phyloP scores from a whole-genome alignment of 2,888 invertebrate species.

The Apotomis capreana region DNA sequence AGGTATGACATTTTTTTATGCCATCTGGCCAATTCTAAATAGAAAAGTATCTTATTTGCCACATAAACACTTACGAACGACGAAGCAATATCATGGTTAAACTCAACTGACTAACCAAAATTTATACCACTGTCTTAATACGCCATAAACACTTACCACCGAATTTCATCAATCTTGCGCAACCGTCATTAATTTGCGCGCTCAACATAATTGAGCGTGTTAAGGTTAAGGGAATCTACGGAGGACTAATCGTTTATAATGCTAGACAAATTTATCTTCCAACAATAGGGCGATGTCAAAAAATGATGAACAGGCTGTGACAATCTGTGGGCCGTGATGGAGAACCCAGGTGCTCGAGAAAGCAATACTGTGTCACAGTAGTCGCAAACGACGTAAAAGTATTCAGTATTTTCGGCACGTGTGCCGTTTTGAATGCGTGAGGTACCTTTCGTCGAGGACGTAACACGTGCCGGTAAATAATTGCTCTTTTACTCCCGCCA shows the following conservation, averaged over 20 bases:
- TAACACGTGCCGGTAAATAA: constrained; percentile 2
- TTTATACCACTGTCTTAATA: constrained; percentile 2
- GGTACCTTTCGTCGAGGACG: not conserved
- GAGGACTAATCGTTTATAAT: constrained; percentile 26
- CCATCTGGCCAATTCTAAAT: too few relatives aligned
- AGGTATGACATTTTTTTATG: too few relatives aligned
- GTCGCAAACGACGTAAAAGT: not conserved
- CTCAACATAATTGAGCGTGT: constrained; percentile 33
- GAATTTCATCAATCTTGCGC: constrained; percentile 26
- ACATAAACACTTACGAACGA: not conserved
- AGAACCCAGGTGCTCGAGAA: not conserved
- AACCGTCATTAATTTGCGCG: constrained; percentile 22
- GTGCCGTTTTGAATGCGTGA: not conserved
- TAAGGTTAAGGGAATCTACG: constrained; percentile 27
- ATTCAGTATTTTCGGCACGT: not conserved
- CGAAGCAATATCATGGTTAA: not conserved
- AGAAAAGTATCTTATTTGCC: too few relatives aligned
- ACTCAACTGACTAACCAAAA: not conserved
- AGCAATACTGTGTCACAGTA: not conserved
- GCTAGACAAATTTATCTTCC: constrained; percentile 26
- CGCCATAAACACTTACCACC: constrained; percentile 6
- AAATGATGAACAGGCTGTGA: constrained; percentile 22
- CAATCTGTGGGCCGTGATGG: constrained; percentile 6
- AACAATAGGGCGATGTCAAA: constrained; percentile 13
- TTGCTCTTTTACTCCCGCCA: not conserved